A percentile compares a stretch with the other conserved stretches of the same genome.
Evolutionary conservation across 1,140 invertebrate genomes (phyloP).

Genomic region (Phymastichus coffea): DNA sequence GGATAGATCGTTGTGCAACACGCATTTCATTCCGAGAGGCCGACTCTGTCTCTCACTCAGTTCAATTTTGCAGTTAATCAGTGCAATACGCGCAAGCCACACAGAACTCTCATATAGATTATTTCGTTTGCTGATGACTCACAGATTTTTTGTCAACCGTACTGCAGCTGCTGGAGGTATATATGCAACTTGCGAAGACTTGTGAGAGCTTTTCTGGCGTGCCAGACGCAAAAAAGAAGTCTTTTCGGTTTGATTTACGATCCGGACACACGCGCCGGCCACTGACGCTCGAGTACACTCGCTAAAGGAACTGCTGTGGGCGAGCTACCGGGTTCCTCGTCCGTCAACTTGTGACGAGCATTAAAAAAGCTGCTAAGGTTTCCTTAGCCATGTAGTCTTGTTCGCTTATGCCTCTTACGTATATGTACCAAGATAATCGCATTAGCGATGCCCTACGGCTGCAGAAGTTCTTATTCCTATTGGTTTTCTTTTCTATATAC

Average conservation of each 20-base stretch:
- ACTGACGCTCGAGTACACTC: too few species aligned
- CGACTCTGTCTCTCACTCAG: too few species aligned
- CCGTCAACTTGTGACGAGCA: background rate
- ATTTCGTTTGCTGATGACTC: too few species aligned
- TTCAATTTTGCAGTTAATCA: constrained; percentile 2
- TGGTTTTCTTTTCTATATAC: too few species aligned
- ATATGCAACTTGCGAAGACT: background rate
- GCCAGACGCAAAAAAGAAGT: background rate
- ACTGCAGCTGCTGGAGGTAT: too few species aligned
- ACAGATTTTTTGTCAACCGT: too few species aligned
- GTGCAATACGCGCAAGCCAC: background rate
- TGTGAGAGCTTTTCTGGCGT: background rate
- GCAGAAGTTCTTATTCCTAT: constrained; percentile 6
- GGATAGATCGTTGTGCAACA: constrained; percentile 15
- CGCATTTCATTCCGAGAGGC: too few species aligned
- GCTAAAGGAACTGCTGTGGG: background rate
- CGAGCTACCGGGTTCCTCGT: background rate
- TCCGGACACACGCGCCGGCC: background rate
- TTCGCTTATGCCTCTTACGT: background rate
- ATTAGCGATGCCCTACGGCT: constrained; percentile 17
- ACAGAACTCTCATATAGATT: too few species aligned
- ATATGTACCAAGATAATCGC: background rate
- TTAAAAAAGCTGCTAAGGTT: constrained; percentile 5
- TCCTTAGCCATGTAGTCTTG: background rate
- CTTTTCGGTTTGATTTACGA: background rate